Base-by-base conservation (phyloP, 2,888 invertebrate species). In the Elaeidobius kamerunicus region DNA sequence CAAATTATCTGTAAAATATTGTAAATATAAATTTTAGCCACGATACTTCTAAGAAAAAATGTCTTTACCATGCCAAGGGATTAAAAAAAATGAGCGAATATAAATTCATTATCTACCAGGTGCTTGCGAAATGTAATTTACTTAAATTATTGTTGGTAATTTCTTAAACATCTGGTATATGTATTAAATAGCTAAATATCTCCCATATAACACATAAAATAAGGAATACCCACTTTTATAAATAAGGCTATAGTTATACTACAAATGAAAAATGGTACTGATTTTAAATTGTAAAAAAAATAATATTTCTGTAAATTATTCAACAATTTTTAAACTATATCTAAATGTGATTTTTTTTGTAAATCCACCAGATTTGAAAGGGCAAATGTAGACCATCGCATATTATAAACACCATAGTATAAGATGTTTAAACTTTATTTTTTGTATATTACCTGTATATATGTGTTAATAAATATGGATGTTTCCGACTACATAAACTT, bases 401-500 rank as follows among this genome's bases (percentile, higher is more conserved):
- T 38, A 38, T 36, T 46, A 38, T 15, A 19, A 18, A 35, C 34
- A 19, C 34, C 9, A 23, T 4, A 23, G 23, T 23, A 50, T 58
- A 34, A 43, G 42, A 51, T 50, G 50, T 52, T 58, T 56, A 19
- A 36, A 43, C 20, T 53, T 43, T 14, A 58, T 57, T 61, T 63
- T 65, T 63, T 67, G 63, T 65, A 65, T 61, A 64, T 61, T 63
- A 62, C 59, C 48, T 67, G 65, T 66, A 66, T 60, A 67, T 66
- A 65, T 63, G 63, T 66, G 65, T 66, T 65, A 60, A 15, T 42
- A 40, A 49, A 40, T 59, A 65, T 65, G 61, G 62, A 61, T 67
- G 67, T 63, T 65, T 65, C 59, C 57, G 52, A 54, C 56, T 60
- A 47, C 43, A 46, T 58, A 34, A 54, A 43, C 54, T 60, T 49